Conservation (phyloP, 2,888 invertebrate species). For the Pycnomerus fuliginosus region DNA sequence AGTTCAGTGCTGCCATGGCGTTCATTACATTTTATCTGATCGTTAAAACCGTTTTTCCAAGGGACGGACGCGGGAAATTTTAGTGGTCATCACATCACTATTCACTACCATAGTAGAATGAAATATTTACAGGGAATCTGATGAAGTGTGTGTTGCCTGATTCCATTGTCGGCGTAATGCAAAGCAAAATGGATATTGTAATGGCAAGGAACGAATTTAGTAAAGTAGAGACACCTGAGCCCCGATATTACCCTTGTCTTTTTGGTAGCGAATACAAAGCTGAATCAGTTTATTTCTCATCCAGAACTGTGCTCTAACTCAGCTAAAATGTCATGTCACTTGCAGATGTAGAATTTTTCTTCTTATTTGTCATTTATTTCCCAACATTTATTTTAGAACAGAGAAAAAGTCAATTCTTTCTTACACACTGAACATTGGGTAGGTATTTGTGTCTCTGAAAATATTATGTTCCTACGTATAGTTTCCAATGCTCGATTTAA, state of each 20-base stretch:
- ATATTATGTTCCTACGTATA: too few species aligned
- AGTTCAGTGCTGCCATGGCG: too few species aligned
- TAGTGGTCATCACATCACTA: too few species aligned
- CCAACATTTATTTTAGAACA: conserved; percentile 9
- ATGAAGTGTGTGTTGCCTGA: conserved; percentile 28
- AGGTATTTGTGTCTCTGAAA: too few species aligned
- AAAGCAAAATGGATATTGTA: conserved; percentile 43
- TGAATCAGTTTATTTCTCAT: conserved; percentile 13
- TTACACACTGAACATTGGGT: too few species aligned
- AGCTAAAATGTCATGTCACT: conserved; percentile 17
- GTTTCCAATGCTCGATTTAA: too few species aligned
- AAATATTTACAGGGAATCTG: too few species aligned
- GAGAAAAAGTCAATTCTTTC: conserved; percentile 14
- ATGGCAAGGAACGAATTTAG: conserved; percentile 42
- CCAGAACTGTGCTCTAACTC: conserved; percentile 8
- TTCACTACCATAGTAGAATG: too few species aligned
- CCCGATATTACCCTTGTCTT: conserved; percentile 22
- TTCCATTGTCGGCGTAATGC: conserved; percentile 36
- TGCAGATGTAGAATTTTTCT: conserved; percentile 17
- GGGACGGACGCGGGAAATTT: too few species aligned
- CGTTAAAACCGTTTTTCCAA: too few species aligned
- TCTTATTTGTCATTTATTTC: conserved; percentile 23
- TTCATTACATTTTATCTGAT: too few species aligned
- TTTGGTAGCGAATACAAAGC: not conserved
- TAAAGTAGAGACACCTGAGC: conserved; percentile 40